Percentiles rank a stretch among this genome's conserved stretches.
Evolutionary conservation across 1,140 invertebrate species (phyloP).

Genomic region (Bombyx mori): ASM3026992v2 NC_085108.1:3448001-3448500

Average conservation of each 20-base stretch:
- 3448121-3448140: constrained; percentile 43
- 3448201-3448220: constrained; percentile 33
- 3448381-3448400: constrained; percentile 24
- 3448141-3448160: constrained; percentile 25
- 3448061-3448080: too few species aligned
- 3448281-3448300: constrained; percentile 28
- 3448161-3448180: constrained; percentile 31
- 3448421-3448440: constrained; percentile 21
- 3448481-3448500: constrained; percentile 8
- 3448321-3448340: constrained; percentile 27
- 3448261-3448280: constrained; percentile 32
- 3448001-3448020: too few species aligned
- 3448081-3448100: too few species aligned
- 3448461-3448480: constrained; percentile 13
- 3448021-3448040: too few species aligned
- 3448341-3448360: constrained; percentile 32
- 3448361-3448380: constrained; percentile 20
- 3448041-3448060: too few species aligned
- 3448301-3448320: constrained; percentile 19
- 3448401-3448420: constrained; percentile 32
- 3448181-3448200: constrained; percentile 42
- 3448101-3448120: constrained; percentile 28
- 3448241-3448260: constrained; percentile 22
- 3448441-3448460: constrained; percentile 21
- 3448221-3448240: constrained; percentile 31